Percentiles rank a stretch among this genome's conserved stretches.
These are phyloP conservation scores for Microchirus variegatus DNA, from an alignment of 2,797 vertebrate species.

Conservation along the genomic window DNA sequence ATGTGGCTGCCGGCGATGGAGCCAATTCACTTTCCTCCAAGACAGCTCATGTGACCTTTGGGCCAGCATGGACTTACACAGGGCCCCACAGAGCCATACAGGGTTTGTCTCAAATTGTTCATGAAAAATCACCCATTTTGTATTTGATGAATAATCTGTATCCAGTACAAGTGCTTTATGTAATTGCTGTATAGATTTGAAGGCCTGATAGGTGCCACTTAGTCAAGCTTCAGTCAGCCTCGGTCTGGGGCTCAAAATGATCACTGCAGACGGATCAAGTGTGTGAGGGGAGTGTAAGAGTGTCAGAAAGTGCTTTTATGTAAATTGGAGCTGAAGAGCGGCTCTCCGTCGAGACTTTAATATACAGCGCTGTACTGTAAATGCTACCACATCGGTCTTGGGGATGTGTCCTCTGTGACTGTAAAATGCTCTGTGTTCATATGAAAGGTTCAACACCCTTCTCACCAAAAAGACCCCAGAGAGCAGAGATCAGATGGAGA, in stretches of 20 bases:
- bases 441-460: conserved; percentile 52
- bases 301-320: conserved; percentile 73
- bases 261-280: conserved; percentile 66
- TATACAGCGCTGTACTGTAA: conserved; percentile 36
- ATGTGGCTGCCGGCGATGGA: conserved; percentile 27
- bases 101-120: conserved; percentile 41
- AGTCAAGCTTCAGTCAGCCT: conserved; percentile 44
- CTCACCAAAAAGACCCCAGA: conserved; percentile 37
- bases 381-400: conserved; percentile 24
- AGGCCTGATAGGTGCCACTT: conserved; percentile 65
- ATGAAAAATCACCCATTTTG: conserved; percentile 20
- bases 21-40: conserved; percentile 10
- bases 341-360: conserved; percentile 50
- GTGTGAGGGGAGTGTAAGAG: conserved; percentile 46
- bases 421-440: conserved; percentile 38
- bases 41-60: conserved; percentile 19
- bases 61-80: background rate
- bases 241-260: conserved; percentile 57
- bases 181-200: conserved; percentile 66
- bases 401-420: conserved; percentile 45
- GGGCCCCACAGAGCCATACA: background rate
- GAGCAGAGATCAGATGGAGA: conserved; percentile 32
- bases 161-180: conserved; percentile 33
- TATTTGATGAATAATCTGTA: conserved; percentile 29
- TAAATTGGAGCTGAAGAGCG: conserved; percentile 62